Evolutionary conservation across 2,113 vertebrate genomes (phyloP), one percentile per base, ranked within the genome.

Genomic region (Amphiprion percula): DNA sequence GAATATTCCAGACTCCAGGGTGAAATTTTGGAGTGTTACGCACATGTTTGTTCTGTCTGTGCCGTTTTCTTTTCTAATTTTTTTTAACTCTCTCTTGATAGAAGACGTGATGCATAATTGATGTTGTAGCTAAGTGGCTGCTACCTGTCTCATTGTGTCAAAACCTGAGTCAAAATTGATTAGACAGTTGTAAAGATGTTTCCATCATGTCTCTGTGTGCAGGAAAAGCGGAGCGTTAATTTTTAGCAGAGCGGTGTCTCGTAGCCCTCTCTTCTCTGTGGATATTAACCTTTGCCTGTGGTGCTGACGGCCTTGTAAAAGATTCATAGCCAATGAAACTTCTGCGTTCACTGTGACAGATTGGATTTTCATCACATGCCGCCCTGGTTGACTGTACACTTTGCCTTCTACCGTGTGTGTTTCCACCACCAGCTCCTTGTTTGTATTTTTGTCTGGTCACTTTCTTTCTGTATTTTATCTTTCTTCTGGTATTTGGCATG

Each of bases 281-380:
- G 50, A 68, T 68, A 55, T 84, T 71, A 83, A 84, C 78, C 80
- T 88, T 83, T 63, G 74, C 53, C 79, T 53, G 77, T 71, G 77
- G 68, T 11, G 15, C 55, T 16, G 74, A 53, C 55, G 28, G 74
- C 78, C 55, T 90, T 66, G 44, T 89, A 15, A 88, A 91, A 90
- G 54, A 92, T 92, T 91, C 79, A 93, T 86, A 79, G 84, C 79
- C 82, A 79, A 62, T 76, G 79, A 88, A 91, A 86, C 63, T 44
- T 61, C 73, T 82, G 72, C 14, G 52, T 72, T 72, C 85, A 65
- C 77, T 49, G 33, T 63, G 84, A 87, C 85, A 37, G 87, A 91
- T 90, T 84, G 76, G 54, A 83, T 91, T 92, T 85, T 91, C 79
- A 64, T 90, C 64, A 68, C 55, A 26, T 69, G 75, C 79, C 4